These are phyloP conservation scores for Sinocyclocheilus grahami DNA, from an alignment of 2,113 vertebrate genomes.

Conservation along the genomic window DNA sequence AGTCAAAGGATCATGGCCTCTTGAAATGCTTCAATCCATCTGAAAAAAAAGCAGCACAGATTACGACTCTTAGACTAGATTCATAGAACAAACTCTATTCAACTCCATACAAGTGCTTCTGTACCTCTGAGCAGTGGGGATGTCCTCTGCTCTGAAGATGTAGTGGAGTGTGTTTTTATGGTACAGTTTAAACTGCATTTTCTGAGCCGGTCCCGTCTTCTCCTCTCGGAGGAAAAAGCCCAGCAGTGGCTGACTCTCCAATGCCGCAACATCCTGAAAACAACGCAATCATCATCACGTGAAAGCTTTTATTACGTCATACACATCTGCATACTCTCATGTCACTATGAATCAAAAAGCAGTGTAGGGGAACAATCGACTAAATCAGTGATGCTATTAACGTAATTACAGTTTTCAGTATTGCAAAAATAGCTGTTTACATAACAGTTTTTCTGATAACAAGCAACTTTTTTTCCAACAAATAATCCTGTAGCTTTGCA, in stretches of 20 bases:
- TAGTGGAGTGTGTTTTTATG: conserved; percentile 95
- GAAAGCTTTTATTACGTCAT: not conserved
- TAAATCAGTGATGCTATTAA: not conserved
- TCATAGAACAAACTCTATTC: not conserved
- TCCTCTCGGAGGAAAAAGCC: conserved; percentile 89
- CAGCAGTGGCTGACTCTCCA: conserved; percentile 93
- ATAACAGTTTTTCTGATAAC: not conserved
- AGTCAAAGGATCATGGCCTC: conserved; percentile 88
- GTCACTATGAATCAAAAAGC: not conserved
- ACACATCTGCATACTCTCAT: not conserved
- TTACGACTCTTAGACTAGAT: not conserved
- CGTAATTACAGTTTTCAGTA: not conserved
- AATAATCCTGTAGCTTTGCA: not conserved
- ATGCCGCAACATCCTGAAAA: conserved; percentile 89
- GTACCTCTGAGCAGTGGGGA: conserved; percentile 88
- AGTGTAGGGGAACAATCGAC: not conserved
- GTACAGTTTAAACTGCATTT: conserved; percentile 86
- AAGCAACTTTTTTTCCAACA: not conserved
- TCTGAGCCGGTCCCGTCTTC: conserved; percentile 74
- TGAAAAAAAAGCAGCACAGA: conserved; percentile 64
- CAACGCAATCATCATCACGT: not conserved
- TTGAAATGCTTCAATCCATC: conserved; percentile 95
- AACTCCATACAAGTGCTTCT: not conserved
- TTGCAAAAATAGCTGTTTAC: not conserved
- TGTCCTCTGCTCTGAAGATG: conserved; percentile 91